Conservation (phyloP, 1,140 invertebrate genomes). For the Oryzaephilus surinamensis region DNA sequence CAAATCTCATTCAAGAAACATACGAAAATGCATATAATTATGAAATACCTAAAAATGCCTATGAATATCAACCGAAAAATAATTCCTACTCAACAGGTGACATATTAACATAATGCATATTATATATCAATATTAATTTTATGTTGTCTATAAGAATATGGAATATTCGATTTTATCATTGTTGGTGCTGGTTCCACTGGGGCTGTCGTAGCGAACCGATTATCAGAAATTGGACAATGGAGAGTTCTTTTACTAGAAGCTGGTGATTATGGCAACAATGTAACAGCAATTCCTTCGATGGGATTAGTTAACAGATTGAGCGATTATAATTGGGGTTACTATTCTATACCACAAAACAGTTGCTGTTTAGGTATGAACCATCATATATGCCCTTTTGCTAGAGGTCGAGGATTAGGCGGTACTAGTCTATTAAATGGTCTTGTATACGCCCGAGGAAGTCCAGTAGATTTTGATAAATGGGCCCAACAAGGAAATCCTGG, state of each 20-base stretch:
- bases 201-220: constrained; percentile 44
- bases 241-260: constrained; percentile 61
- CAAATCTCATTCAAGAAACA: too few species aligned
- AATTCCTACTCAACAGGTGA: too few species aligned
- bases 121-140: neutral
- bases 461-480: constrained; percentile 59
- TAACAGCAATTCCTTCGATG: constrained; percentile 69
- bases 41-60: too few species aligned
- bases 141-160: constrained; percentile 2
- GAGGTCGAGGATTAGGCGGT: constrained; percentile 47
- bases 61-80: too few species aligned
- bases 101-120: too few species aligned
- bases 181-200: constrained; percentile 38
- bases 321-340: too few species aligned
- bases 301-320: too few species aligned
- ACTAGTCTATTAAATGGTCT: constrained; percentile 61
- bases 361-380: constrained; percentile 10
- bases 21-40: too few species aligned
- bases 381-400: constrained; percentile 20
- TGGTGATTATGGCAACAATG: constrained; percentile 50
- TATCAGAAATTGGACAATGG: constrained; percentile 59
- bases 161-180: constrained; percentile 19
- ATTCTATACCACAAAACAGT: too few species aligned
- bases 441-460: constrained; percentile 61
- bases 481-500: constrained; percentile 44